Evolutionary conservation across 2,797 vertebrate species (phyloP).

Genomic region (Hemibagrus guttatus): DNA sequence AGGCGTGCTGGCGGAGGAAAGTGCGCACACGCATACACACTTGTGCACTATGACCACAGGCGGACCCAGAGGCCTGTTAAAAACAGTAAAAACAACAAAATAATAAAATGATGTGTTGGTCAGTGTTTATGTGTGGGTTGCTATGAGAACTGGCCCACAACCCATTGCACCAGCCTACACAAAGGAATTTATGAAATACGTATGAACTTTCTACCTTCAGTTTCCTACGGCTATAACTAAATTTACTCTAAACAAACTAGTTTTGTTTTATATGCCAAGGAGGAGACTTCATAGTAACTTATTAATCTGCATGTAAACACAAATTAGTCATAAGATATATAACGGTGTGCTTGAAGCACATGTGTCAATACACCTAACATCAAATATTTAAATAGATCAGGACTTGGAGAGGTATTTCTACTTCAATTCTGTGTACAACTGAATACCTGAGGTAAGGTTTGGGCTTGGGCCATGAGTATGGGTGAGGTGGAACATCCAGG

Average conservation of each 20-base stretch:
- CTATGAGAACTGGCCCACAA: conserved; percentile 54
- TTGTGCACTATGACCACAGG: conserved; percentile 27
- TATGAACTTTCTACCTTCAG: conserved; percentile 60
- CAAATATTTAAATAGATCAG: conserved; percentile 8
- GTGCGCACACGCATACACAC: conserved; percentile 38
- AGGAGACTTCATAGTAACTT: not conserved
- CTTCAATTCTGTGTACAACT: conserved; percentile 32
- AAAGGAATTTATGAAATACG: conserved; percentile 69
- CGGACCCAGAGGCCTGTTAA: conserved; percentile 37
- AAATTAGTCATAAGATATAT: conserved; percentile 26
- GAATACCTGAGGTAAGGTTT: conserved; percentile 82
- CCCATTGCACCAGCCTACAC: conserved; percentile 51
- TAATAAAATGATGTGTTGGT: conserved; percentile 34
- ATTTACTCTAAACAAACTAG: conserved; percentile 58
- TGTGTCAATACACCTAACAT: not conserved
- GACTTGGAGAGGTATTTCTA: not conserved
- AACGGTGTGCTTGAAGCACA: not conserved
- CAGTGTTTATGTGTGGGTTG: conserved; percentile 52
- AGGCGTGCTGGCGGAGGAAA: conserved; percentile 64
- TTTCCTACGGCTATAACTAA: conserved; percentile 46
- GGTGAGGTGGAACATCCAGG: conserved; percentile 81
- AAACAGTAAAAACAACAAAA: conserved; percentile 41
- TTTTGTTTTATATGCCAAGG: conserved; percentile 46
- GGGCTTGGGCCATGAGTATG: conserved; percentile 82
- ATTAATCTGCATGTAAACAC: conserved; percentile 37